These are phyloP conservation scores for Nasonia vitripennis DNA, from an alignment of 1,140 invertebrate genomes.

Conservation along the genomic window DNA sequence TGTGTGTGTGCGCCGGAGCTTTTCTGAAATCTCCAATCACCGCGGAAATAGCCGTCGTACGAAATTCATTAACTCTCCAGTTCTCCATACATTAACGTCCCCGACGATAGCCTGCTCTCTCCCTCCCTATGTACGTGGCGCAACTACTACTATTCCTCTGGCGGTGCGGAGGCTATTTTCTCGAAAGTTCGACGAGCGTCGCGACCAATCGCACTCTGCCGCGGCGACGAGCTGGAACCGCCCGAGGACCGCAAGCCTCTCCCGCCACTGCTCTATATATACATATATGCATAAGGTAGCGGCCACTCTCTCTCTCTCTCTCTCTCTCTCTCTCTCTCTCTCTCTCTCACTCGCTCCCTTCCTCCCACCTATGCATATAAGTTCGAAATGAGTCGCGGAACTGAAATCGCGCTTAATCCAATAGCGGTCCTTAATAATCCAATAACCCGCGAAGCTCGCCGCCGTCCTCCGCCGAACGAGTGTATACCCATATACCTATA, in stretches of 20 bases:
- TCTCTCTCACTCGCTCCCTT: neutral
- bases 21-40: constrained; percentile 35
- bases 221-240: constrained; percentile 35
- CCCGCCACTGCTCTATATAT: neutral
- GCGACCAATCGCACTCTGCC: constrained; percentile 55
- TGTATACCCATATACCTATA: neutral
- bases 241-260: constrained; percentile 16
- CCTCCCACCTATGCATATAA: constrained; percentile 36
- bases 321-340: too few species aligned
- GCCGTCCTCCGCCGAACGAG: too few species aligned
- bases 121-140: neutral
- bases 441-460: constrained; percentile 64
- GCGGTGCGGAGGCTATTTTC: constrained; percentile 29
- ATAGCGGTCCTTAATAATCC: constrained; percentile 74
- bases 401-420: constrained; percentile 71
- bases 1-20: constrained; percentile 2
- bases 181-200: constrained; percentile 52
- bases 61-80: constrained; percentile 47
- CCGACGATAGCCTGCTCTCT: neutral
- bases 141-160: neutral
- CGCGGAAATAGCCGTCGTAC: constrained; percentile 16
- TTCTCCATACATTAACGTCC: constrained; percentile 37
- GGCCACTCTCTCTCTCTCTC: neutral
- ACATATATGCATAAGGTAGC: neutral
- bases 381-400: constrained; percentile 68